Percentiles rank a stretch among this genome's conserved stretches.
Conservation (phyloP, 2,797 vertebrate species). For the Rhynchotus rufescens region DNA sequence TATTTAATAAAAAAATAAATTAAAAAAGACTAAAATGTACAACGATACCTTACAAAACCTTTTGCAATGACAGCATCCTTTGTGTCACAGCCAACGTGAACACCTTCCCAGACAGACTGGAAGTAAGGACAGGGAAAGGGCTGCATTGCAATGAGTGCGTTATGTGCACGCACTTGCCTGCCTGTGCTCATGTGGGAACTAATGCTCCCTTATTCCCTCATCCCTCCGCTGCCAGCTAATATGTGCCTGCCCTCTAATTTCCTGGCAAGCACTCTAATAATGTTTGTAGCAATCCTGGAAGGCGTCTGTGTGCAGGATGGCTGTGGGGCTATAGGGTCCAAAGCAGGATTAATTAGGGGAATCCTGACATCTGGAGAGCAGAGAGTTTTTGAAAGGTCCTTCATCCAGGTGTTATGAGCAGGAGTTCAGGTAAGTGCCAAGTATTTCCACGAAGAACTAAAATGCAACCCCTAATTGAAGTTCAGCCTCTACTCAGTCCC, state of each 20-base stretch:
- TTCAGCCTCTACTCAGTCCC: neutral
- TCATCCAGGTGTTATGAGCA: neutral
- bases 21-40: neutral
- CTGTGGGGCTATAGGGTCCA: neutral
- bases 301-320: neutral
- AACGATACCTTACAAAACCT: neutral
- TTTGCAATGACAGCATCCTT: neutral
- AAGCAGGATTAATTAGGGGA: constrained; percentile 32
- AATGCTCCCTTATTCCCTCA: constrained; percentile 34
- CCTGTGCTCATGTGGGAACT: neutral
- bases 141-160: constrained; percentile 8
- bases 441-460: constrained; percentile 6
- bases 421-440: constrained; percentile 1
- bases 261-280: constrained; percentile 50
- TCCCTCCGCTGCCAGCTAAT: neutral
- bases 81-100: neutral
- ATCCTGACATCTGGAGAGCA: neutral
- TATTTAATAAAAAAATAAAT: neutral
- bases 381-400: neutral
- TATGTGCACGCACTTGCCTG: neutral
- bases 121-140: neutral
- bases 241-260: constrained; percentile 47
- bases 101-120: neutral
- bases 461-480: neutral
- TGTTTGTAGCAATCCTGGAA: constrained; percentile 34